Base-by-base conservation (phyloP, 2,888 invertebrate species). In the Nemapogon koenigi region DNA sequence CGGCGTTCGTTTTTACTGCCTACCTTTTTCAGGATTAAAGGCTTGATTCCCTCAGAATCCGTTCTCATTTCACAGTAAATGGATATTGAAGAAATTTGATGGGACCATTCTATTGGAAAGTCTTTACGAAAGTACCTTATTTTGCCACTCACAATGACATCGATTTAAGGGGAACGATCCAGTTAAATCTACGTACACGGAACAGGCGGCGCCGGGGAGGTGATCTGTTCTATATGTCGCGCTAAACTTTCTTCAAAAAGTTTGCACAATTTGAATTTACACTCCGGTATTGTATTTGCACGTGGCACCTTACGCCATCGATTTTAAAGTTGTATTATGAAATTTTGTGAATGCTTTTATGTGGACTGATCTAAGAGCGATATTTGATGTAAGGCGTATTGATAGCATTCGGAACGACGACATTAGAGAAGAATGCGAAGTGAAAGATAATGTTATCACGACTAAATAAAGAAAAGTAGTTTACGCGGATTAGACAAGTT, bases 101-200 rank as follows among this genome's bases (percentile, higher is more conserved):
- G 57, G 65, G 58, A 55, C 53, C 62, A 54, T 65, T 72, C 71
- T 69, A 67, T 72, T 63, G 71, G 59, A 66, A 73, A 63, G 59
- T 64, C 68, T 70, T 70, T 68, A 65, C 55, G 62, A 62, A 33
- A 70, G 62, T 65, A 63, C 63, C 68, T 69, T 72, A 72, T 70
- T 76, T 73, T 67, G 70, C 68, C 59, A 67, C 53, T 63, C 57
- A 55, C 55, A 75, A 73, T 72, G 70, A 71, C 66, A 64, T 61
- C 73, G 64, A 73, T 73, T 75, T 73, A 73, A 72, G 71, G 68
- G 69, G 75, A 73, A 73, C 70, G 70, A 75, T 73, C 70, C 69
- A 71, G 69, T 65, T 49, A 66, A 70, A 76, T 70, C 68, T 63
- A 57, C 59, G 59, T 61, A 76, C 76, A 76, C 57, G 76, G 63